Evolutionary conservation across 2,113 vertebrate genomes (phyloP).

Genomic region (Ammodramus savannarum): DNA sequence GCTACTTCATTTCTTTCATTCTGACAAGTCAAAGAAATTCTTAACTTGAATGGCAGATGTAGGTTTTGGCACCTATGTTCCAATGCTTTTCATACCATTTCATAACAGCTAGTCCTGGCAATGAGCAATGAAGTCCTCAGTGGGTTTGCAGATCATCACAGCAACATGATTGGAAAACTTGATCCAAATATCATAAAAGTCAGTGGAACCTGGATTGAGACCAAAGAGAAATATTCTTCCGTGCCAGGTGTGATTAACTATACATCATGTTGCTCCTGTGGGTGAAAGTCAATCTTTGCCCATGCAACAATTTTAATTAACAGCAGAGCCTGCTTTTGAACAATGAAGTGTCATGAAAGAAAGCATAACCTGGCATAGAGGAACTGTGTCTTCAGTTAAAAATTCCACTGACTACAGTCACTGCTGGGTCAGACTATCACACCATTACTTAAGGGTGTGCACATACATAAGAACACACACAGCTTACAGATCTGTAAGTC

Average conservation of each 20-base stretch:
- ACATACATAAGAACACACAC: rapidly evolving
- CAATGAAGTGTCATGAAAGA: not conserved
- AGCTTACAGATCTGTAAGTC: not conserved
- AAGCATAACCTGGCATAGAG: not conserved
- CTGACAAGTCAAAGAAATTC: not conserved
- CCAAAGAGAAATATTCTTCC: not conserved
- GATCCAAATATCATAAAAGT: not conserved
- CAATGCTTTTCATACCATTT: not conserved
- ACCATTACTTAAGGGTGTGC: not conserved
- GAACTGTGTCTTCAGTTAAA: not conserved
- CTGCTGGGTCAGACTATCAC: not conserved
- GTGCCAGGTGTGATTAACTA: not conserved
- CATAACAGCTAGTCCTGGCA: not conserved
- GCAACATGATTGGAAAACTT: not conserved
- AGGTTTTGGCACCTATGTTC: not conserved
- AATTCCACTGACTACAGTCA: not conserved
- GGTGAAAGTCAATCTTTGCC: not conserved
- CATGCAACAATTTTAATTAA: not conserved
- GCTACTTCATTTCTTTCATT: not conserved
- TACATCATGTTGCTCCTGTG: not conserved
- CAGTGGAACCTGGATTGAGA: not conserved
- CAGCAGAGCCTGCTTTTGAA: not conserved
- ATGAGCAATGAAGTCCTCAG: not conserved
- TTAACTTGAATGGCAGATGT: not conserved
- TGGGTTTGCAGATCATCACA: conserved; percentile 4